Conservation (phyloP, 2,797 vertebrate species). For the Martes flavigula region DNA sequence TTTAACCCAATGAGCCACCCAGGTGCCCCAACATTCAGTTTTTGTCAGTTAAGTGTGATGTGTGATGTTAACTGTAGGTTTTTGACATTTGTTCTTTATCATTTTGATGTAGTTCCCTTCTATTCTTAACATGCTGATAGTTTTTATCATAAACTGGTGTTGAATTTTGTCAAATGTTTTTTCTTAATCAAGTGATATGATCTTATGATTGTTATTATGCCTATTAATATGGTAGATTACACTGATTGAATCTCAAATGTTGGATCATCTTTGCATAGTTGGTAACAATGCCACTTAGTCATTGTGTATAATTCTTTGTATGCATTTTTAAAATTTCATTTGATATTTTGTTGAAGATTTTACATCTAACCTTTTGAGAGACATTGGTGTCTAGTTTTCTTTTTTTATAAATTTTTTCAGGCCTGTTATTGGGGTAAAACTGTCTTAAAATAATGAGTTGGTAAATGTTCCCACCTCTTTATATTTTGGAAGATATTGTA, state of each 20-base stretch:
- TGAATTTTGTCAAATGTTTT: neutral
- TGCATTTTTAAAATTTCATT: neutral
- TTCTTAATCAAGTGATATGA: neutral
- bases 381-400: neutral
- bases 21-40: neutral
- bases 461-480: neutral
- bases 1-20: too few relatives aligned
- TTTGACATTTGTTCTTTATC: neutral
- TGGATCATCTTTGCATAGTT: neutral
- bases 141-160: neutral
- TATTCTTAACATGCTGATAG: neutral
- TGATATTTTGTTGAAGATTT: neutral
- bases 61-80: neutral
- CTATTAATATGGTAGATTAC: neutral
- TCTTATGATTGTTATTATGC: neutral
- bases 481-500: neutral
- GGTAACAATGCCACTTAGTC: neutral
- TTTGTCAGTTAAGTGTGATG: neutral
- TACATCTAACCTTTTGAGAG: neutral
- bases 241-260: neutral
- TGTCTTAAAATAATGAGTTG: neutral
- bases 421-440: neutral
- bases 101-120: neutral
- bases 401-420: neutral
- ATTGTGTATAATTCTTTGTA: neutral